Base-by-base conservation (phyloP, 2,797 vertebrate genomes). In the Muscicapa comitata region DNA sequence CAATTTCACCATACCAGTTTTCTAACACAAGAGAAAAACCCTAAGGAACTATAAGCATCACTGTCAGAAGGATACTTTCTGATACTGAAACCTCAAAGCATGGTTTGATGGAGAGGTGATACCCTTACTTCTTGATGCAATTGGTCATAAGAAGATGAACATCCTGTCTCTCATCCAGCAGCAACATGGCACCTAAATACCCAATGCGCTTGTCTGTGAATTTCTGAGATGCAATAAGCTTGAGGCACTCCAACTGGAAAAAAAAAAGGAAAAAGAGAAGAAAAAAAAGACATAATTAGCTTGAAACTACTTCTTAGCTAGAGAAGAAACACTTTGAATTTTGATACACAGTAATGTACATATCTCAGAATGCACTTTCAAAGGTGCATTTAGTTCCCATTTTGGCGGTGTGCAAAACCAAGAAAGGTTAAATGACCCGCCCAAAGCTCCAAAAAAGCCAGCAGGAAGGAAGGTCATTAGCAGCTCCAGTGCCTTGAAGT, bases 161-260 rank as follows among this genome's bases (percentile, higher is more conserved):
- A 86, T 99, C 99, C 98, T 99, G 99, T 97, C 99, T 98, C 97
- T 99, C 99, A 70, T 99, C 99, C 97, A 99, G 97, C 91, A 99
- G 98, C 94, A 99, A 97, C 99, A 99, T 99, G 94, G 99, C 99
- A 97, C 99, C 99, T 98, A 99, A 98, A 96, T 99, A 99, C 93
- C 99, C 99, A 98, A 99, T 99, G 96, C 99, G 98, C 97, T 99
- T 99, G 98, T 99, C 99, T 96, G 99, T 99, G 98, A 99, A 99
- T 97, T 99, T 99, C 97, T 99, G 99, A 97, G 99, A 99, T 3
- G 99, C 99, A 91, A 99, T 99, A 97, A 99, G 98, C 97, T 99
- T 99, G 97, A 99, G 98, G 98, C 99, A 99, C 98, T 99, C 99
- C 98, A 99, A 97, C 99, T 99, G 96, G 43, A 97, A 51, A 89